Evolutionary conservation across 2,113 vertebrate genomes (phyloP), one percentile per base, ranked within the genome.

Genomic region (Oostethus manadensis): DNA sequence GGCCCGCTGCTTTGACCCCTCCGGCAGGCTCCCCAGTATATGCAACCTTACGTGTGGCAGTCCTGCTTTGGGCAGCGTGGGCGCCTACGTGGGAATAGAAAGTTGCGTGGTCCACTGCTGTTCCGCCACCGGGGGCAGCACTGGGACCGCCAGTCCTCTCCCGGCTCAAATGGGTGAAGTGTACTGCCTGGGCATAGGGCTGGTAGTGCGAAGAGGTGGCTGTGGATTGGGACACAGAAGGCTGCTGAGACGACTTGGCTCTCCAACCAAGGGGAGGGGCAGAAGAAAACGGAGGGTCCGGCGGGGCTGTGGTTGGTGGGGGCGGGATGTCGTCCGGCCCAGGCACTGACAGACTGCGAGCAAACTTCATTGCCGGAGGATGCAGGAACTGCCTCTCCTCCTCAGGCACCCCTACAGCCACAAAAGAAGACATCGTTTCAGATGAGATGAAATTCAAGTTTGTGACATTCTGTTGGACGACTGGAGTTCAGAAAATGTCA

Each of bases 311-410:
- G 58, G 94, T 94, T n/a, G 94, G 94, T 14, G 94, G 94, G 0
- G 93, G 94, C 8, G 93, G 94, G 62, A 96, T 94, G 59, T 96
- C 94, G 43, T 95, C 94, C 0, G 94, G 92, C 10, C 93, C 92
- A 0, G 94, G 94, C 60, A 96, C 94, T 0, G 94, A 96, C 62
- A 95, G 87, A 78, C 94, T 96, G 46, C 94, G 91, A 65, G 92
- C 90, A 69, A 96, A 94, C 83, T 95, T 95, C 89, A 93, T 85
- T 55, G 88, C 71, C 2, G 94, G 94, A 74, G 94, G 92, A 55
- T 93, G 87, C 47, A 96, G 88, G 67, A 88, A 92, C 66, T 92
- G 91, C 72, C 86, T 91, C 35, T 96, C 94, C 29, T 96, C 94
- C 67, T 96, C 94, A 8, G 88, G 80, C 20, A 90, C 88, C 40